Conservation (phyloP, 2,797 vertebrate genomes). For the Lutjanus argentimaculatus region DNA sequence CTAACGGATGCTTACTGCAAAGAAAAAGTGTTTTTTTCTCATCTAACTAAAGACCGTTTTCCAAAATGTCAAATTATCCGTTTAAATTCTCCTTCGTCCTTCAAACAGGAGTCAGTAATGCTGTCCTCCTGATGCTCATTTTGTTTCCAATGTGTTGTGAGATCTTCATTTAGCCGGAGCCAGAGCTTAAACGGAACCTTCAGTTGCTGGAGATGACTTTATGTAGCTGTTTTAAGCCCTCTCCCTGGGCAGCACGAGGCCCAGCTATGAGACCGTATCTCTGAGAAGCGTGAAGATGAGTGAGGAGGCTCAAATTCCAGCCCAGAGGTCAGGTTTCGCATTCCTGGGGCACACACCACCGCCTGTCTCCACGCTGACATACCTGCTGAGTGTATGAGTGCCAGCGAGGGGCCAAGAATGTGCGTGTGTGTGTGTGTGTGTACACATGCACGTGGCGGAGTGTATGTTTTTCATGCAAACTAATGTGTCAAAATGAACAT, state of each 20-base stretch:
- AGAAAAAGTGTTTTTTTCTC: not conserved
- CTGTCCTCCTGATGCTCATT: not conserved
- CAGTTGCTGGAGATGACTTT: constrained; percentile 62
- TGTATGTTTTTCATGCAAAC: constrained; percentile 48
- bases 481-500: constrained; percentile 53
- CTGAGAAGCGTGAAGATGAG: constrained; percentile 81
- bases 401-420: constrained; percentile 71
- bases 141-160: constrained; percentile 21
- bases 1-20: not conserved
- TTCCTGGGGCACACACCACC: constrained; percentile 85
- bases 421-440: constrained; percentile 55
- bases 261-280: constrained; percentile 65
- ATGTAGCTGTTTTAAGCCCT: constrained; percentile 53
- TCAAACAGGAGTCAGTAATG: not conserved
- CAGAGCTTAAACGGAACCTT: constrained; percentile 42
- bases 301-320: constrained; percentile 83
- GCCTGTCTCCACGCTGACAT: constrained; percentile 83
- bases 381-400: constrained; percentile 81
- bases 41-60: not conserved
- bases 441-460: constrained; percentile 31
- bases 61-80: not conserved
- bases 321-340: constrained; percentile 86
- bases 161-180: constrained; percentile 52
- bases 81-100: not conserved
- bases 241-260: constrained; percentile 51